A percentile compares a stretch with the other conserved stretches of the same genome.
Conservation (phyloP, 2,113 vertebrate species). For the Agapornis roseicollis region DNA sequence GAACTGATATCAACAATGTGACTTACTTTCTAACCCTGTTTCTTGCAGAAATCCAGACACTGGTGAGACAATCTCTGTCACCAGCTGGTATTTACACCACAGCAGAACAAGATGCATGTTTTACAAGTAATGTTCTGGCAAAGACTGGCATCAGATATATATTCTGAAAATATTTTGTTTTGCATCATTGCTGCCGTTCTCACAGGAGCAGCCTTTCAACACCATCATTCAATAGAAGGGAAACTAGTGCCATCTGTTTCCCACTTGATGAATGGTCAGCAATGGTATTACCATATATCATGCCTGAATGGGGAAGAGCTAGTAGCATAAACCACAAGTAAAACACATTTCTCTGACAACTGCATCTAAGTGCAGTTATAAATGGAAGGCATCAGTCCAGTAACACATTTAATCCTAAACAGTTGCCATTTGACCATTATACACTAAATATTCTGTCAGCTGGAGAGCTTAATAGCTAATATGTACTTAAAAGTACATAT, state of each 20-base stretch:
- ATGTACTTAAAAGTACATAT: not conserved
- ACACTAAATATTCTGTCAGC: conserved; percentile 19
- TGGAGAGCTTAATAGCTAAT: not conserved
- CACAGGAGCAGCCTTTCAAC: conserved; percentile 17
- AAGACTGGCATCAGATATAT: not conserved
- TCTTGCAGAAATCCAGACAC: not conserved
- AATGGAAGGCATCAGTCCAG: conserved; percentile 21
- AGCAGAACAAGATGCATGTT: not conserved
- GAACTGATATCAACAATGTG: not conserved
- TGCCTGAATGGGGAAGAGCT: conserved; percentile 9
- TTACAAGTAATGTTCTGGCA: not conserved
- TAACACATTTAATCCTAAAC: conserved; percentile 33
- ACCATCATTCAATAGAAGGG: conserved; percentile 22
- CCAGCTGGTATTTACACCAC: not conserved
- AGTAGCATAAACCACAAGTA: conserved; percentile 41
- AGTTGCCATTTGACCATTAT: conserved; percentile 43
- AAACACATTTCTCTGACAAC: conserved; percentile 51
- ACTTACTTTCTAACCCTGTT: not conserved
- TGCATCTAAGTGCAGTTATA: conserved; percentile 5
- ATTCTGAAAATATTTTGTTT: conserved; percentile 43
- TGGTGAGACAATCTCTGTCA: not conserved
- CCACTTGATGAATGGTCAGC: conserved; percentile 62
- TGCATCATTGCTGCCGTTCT: conserved; percentile 5
- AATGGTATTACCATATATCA: conserved; percentile 9
- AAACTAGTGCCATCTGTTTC: conserved; percentile 65